Conservation (phyloP, 2,888 invertebrate species). For the Nomada goodeniana region DNA sequence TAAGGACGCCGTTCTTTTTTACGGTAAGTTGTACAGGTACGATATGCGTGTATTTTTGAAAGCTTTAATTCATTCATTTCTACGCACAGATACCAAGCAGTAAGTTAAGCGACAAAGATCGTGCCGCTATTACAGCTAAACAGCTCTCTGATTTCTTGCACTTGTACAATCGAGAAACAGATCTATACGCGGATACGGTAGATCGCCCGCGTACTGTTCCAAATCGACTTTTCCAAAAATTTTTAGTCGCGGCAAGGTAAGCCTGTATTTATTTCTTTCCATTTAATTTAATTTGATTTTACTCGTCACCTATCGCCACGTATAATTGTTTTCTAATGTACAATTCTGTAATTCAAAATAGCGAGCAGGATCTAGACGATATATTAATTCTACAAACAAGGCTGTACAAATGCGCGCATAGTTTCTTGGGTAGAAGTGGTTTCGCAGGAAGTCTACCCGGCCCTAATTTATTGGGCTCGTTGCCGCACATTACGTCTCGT, state of each 20-base stretch:
- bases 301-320: neutral
- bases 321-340: neutral
- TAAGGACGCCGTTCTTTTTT: constrained; percentile 89
- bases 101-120: constrained; percentile 91
- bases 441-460: constrained; percentile 82
- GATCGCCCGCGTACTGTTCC: constrained; percentile 87
- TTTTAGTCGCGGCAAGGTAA: constrained; percentile 87
- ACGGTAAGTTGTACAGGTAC: constrained; percentile 84
- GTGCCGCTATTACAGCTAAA: constrained; percentile 93
- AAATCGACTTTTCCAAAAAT: constrained; percentile 86
- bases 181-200: constrained; percentile 90
- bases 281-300: too few species aligned
- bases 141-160: constrained; percentile 93
- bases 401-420: constrained; percentile 87
- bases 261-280: constrained; percentile 52
- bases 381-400: constrained; percentile 87
- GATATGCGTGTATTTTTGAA: neutral
- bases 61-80: neutral
- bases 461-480: constrained; percentile 80
- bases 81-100: constrained; percentile 87
- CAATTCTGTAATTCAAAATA: constrained; percentile 72
- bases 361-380: constrained; percentile 91
- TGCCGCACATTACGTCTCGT: constrained; percentile 83
- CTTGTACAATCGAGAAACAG: constrained; percentile 93
- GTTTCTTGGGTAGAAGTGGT: constrained; percentile 87